Evolutionary conservation across 1,140 invertebrate species (phyloP).

Genomic region (Apis dorsata): DNA sequence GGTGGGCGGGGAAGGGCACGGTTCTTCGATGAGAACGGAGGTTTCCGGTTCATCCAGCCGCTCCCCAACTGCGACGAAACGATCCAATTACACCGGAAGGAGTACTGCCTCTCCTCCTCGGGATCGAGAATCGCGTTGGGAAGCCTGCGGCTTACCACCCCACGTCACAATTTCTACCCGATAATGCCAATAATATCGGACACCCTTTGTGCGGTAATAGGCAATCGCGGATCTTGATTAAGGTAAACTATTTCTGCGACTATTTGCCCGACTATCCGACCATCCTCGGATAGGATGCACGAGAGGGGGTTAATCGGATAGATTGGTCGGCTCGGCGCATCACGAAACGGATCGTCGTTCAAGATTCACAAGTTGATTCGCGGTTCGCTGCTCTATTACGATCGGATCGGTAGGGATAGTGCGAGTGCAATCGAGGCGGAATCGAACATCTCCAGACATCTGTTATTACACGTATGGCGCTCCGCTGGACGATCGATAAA

Average conservation of each 20-base stretch:
- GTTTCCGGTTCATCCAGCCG: slow-evolving; percentile 14
- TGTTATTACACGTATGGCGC: too few relatives aligned
- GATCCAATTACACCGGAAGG: slow-evolving; percentile 33
- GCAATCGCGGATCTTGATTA: slow-evolving; percentile 60
- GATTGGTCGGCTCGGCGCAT: slow-evolving; percentile 42
- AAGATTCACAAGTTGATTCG: not conserved
- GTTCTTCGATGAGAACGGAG: not conserved
- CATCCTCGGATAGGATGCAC: slow-evolving; percentile 25
- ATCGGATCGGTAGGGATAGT: too few relatives aligned
- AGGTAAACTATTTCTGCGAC: slow-evolving; percentile 51
- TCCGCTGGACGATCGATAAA: too few relatives aligned
- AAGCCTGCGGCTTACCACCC: not conserved
- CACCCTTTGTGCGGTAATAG: slow-evolving; percentile 60
- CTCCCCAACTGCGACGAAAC: slow-evolving; percentile 26
- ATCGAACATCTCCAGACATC: too few relatives aligned
- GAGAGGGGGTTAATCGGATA: slow-evolving; percentile 36
- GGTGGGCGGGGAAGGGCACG: not conserved
- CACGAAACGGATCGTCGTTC: slow-evolving; percentile 25
- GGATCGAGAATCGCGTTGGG: slow-evolving; percentile 6
- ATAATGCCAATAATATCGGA: slow-evolving; percentile 59
- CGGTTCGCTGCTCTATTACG: too few relatives aligned
- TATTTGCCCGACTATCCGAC: slow-evolving; percentile 43
- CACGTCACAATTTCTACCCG: slow-evolving; percentile 55
- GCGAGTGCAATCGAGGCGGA: too few relatives aligned
- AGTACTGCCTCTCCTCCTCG: not conserved